Conservation (phyloP, 1,140 invertebrate genomes). For the Acromyrmex heyeri region DNA sequence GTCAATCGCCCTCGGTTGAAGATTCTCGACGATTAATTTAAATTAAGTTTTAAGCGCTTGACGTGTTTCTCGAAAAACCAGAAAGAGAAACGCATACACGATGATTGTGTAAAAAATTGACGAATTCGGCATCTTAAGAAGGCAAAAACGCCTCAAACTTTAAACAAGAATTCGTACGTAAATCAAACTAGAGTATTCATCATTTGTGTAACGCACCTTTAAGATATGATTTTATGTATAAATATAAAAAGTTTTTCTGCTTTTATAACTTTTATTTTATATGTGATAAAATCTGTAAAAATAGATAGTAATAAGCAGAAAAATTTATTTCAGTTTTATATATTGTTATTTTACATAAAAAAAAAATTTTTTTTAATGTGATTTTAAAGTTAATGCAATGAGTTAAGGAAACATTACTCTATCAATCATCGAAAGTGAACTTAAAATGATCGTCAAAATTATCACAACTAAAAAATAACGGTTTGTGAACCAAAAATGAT, state of each 20-base stretch:
- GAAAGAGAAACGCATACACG: neutral
- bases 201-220: neutral
- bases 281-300: neutral
- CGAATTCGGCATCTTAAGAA: neutral
- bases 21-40: neutral
- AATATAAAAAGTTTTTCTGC: neutral
- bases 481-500: no score
- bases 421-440: no score
- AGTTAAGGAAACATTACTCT: no score
- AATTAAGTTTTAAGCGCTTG: slow-evolving; percentile 1
- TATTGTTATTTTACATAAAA: no score
- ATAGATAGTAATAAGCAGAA: no score
- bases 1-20: slow-evolving; percentile 7
- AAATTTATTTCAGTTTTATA: neutral
- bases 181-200: neutral
- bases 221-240: neutral
- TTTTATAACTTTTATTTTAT: neutral
- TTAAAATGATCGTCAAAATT: no score
- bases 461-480: no score
- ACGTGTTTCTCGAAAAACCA: neutral
- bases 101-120: neutral
- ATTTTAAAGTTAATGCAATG: no score
- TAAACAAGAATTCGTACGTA: no score
- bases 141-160: neutral
- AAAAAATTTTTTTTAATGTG: no score